These are phyloP conservation scores for Melanotaenia trifasciata DNA, from an alignment of 2,797 vertebrate genomes.

Conservation along the genomic window DNA sequence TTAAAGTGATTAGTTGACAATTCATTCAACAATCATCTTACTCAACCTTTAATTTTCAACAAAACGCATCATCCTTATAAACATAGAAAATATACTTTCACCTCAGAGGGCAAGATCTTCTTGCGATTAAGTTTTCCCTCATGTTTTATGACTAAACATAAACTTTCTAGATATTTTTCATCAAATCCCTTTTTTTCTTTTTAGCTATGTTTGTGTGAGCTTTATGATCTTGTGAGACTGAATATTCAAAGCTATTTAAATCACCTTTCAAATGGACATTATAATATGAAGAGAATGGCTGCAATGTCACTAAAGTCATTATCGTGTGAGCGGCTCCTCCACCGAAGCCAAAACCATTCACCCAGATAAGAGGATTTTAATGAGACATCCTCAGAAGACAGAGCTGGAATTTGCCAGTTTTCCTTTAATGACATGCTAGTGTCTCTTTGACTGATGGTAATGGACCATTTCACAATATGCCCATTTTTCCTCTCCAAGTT, in stretches of 20 bases:
- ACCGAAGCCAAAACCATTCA: constrained; percentile 54
- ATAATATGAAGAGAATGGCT: constrained; percentile 39
- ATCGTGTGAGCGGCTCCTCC: constrained; percentile 55
- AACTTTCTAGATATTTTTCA: not conserved
- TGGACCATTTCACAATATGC: constrained; percentile 54
- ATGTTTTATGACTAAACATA: not conserved
- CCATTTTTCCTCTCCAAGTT: constrained; percentile 45
- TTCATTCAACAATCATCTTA: not conserved
- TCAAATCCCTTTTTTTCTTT: not conserved
- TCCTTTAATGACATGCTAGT: constrained; percentile 56
- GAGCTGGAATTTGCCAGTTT: constrained; percentile 45
- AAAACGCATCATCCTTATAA: no score
- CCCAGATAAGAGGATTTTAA: constrained; percentile 75
- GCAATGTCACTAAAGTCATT: constrained; percentile 60
- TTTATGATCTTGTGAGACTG: not conserved
- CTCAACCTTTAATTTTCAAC: not conserved
- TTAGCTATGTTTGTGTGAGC: not conserved
- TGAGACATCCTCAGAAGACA: constrained; percentile 63
- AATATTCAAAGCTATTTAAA: constrained; percentile 30
- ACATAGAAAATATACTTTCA: not conserved
- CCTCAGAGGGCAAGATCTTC: not conserved
- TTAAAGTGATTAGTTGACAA: not conserved
- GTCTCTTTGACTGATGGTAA: constrained; percentile 67
- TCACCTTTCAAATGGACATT: constrained; percentile 51
- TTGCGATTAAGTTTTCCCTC: not conserved